These are phyloP conservation scores for Pluvialis apricaria DNA, from an alignment of 2,113 vertebrate genomes.

Conservation along the genomic window DNA sequence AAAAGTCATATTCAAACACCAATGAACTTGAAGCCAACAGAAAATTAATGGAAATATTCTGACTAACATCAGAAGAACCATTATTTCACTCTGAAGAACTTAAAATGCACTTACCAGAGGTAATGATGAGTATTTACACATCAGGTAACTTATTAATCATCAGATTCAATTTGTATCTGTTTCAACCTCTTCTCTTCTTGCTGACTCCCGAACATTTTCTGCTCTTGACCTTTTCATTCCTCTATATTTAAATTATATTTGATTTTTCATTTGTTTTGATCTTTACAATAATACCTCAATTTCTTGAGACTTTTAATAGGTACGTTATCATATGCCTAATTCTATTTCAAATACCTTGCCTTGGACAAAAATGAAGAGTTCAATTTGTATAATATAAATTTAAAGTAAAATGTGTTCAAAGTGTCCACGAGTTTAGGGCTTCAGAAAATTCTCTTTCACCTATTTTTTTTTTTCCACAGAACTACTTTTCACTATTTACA, in stretches of 20 bases:
- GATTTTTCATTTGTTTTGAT: not conserved
- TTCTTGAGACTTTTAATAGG: not conserved
- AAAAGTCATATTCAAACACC: not conserved
- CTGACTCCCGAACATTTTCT: not conserved
- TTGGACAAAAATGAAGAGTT: not conserved
- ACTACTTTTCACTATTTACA: not conserved
- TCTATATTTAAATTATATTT: not conserved
- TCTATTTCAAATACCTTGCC: not conserved
- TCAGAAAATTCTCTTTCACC: not conserved
- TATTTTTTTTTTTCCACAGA: not conserved
- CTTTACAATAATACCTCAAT: not conserved
- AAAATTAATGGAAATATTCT: not conserved
- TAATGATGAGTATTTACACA: not conserved
- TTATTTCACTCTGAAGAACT: not conserved
- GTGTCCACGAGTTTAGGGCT: not conserved
- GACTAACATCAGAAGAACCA: not conserved
- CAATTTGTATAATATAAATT: not conserved
- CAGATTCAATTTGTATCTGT: not conserved
- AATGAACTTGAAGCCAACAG: not conserved
- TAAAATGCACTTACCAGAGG: not conserved
- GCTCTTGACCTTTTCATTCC: not conserved
- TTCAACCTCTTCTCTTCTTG: not conserved
- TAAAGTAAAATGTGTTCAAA: not conserved
- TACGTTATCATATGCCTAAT: not conserved
- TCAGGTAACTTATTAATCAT: not conserved